Conservation (phyloP, 1,140 invertebrate species). For the Physella acuta region DNA sequence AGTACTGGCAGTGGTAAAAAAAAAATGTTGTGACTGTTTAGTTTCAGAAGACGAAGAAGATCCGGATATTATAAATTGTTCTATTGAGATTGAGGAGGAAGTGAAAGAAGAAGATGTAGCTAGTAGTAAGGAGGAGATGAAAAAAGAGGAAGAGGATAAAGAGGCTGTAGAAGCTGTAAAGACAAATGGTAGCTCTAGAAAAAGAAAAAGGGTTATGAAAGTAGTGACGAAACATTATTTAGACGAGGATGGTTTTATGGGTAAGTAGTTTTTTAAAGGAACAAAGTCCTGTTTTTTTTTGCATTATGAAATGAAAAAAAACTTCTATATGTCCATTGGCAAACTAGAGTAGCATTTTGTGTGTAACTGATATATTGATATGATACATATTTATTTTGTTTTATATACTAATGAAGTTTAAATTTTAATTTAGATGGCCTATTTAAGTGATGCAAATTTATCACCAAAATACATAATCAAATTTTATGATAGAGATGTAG, state of each 20-base stretch:
- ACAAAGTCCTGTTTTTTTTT: not conserved
- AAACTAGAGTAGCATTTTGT: not conserved
- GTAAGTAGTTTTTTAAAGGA: constrained; percentile 30
- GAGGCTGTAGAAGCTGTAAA: not conserved
- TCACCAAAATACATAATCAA: too few species aligned
- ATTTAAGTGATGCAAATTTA: too few species aligned
- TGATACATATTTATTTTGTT: not conserved
- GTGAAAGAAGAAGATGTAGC: too few species aligned
- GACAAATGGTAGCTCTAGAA: not conserved
- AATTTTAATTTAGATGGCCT: not conserved
- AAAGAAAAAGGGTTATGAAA: constrained; percentile 37
- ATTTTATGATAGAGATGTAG: too few species aligned
- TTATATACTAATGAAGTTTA: not conserved
- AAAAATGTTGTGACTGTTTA: too few species aligned
- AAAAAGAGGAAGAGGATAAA: not conserved
- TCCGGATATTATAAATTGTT: too few species aligned
- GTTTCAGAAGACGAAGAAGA: too few species aligned
- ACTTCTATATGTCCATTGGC: not conserved
- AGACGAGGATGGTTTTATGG: constrained; percentile 54
- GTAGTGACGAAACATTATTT: constrained; percentile 46
- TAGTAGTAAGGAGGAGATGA: not conserved
- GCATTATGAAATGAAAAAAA: not conserved
- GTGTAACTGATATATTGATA: not conserved
- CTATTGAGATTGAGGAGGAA: too few species aligned
- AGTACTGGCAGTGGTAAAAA: too few species aligned